Evolutionary conservation across 2,113 vertebrate genomes (phyloP), one percentile per base, ranked within the genome.

Genomic region (Cheirogaleus medius): DNA sequence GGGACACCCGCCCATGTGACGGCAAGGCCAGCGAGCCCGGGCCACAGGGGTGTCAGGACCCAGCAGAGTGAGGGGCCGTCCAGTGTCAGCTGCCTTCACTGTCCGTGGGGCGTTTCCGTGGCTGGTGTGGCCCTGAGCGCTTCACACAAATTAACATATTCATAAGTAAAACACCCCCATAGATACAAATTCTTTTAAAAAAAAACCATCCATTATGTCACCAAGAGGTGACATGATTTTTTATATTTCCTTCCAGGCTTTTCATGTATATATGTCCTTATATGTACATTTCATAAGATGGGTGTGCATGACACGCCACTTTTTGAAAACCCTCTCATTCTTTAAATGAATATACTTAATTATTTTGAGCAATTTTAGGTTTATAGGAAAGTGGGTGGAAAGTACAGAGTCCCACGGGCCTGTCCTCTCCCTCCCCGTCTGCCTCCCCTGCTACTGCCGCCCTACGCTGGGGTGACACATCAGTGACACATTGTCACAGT

Each of bases 201-300:
- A 29, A 17, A 68, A 21, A 3, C 3, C 21, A 21, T 14, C 25
- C n/a, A 17, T 0, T 2, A 3, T 0, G 8, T 68, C 66, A 23
- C 47, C 29, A 6, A 52, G n/a, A 66, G 37, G 12, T 2, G 32
- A 54, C 42, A 2, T 3, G 1, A 1, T 12, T 34, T 66, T 34
- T 34, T 32, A 14, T 17, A 29, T 5, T 29, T 44, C 37, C 44
- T 2, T 8, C 60, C 8, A 3, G 68, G 2, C 32, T 63, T 63
- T 47, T 23, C n/a, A 12, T 0, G 2, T 0, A 8, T 0, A 1
- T 1, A 0, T 2, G 21, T 15, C 17, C 0, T 3, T 0, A 5
- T 9, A 6, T 4, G 2, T 6, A 1, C 15, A 3, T 29, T 29
- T 29, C 6, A 1, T 6, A 47, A 63, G 29, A 5, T 0, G 14